Evolutionary conservation across 2,888 invertebrate genomes (phyloP).

Genomic region (Sesia apiformis): DNA sequence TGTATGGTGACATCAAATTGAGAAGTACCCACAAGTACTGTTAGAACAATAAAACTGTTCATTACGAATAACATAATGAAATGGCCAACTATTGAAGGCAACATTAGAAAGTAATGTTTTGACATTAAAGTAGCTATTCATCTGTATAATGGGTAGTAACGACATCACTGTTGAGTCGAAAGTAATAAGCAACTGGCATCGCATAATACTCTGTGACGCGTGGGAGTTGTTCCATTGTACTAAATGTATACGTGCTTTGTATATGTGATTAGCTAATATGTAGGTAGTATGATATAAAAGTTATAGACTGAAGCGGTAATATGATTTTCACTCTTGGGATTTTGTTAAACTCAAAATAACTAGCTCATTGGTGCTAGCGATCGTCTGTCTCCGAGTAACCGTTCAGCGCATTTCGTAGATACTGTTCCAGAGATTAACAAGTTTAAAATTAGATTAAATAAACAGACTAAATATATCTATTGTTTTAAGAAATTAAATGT

Average conservation of each 20-base stretch:
- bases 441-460: too few relatives aligned
- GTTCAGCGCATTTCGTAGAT: too few relatives aligned
- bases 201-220: conserved; percentile 40
- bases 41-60: conserved; percentile 22
- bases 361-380: too few relatives aligned
- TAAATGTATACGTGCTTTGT: conserved; percentile 6
- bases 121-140: conserved; percentile 49
- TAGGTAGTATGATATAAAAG: too few relatives aligned
- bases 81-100: conserved; percentile 37
- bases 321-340: too few relatives aligned
- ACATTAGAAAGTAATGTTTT: conserved; percentile 60
- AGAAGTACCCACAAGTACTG: neutral
- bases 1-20: too few relatives aligned
- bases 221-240: conserved; percentile 46
- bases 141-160: conserved; percentile 41
- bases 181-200: conserved; percentile 35
- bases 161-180: conserved; percentile 14
- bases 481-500: too few relatives aligned
- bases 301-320: too few relatives aligned
- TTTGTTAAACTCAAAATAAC: too few relatives aligned
- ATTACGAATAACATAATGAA: conserved; percentile 35
- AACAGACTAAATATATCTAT: too few relatives aligned
- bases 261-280: neutral
- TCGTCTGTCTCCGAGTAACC: too few relatives aligned
- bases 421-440: too few relatives aligned